Evolutionary conservation across 2,888 invertebrate genomes (phyloP).

Genomic region (Sinotaia quadrata): DNA sequence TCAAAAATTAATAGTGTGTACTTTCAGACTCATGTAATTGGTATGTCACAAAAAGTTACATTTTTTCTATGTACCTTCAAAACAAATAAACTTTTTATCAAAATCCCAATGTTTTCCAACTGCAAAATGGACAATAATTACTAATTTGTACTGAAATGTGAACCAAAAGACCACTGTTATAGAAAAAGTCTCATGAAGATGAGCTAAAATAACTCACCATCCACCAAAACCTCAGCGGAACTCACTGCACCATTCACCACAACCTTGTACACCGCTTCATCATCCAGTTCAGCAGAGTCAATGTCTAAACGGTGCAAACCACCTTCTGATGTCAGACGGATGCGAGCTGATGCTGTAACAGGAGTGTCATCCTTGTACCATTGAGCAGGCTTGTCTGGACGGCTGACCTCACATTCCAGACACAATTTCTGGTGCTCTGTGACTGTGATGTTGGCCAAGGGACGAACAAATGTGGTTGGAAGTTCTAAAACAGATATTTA

Average conservation of each 20-base stretch:
- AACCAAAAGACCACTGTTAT: no score
- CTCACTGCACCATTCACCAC: conserved; percentile 60
- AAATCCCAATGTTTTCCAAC: no score
- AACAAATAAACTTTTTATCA: no score
- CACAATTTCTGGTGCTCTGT: conserved; percentile 58
- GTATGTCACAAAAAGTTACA: no score
- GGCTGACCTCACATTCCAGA: conserved; percentile 64
- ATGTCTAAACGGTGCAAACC: conserved; percentile 63
- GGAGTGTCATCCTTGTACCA: conserved; percentile 70
- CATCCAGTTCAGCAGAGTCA: conserved; percentile 59
- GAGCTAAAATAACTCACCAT: no score
- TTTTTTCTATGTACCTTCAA: no score
- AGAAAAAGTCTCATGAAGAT: no score
- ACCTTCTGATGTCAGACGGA: conserved; percentile 57
- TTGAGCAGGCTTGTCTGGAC: conserved; percentile 59
- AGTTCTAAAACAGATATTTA: conserved; percentile 41
- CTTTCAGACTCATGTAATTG: no score
- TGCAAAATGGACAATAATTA: no score
- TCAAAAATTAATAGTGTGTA: no score
- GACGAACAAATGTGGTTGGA: conserved; percentile 48
- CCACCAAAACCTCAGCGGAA: conserved; percentile 60
- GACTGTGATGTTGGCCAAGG: conserved; percentile 57
- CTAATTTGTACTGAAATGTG: no score
- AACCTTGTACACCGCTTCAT: conserved; percentile 69
- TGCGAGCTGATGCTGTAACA: conserved; percentile 49